Base-by-base conservation (phyloP, 2,797 vertebrate species). In the Luscinia megarhynchos region DNA sequence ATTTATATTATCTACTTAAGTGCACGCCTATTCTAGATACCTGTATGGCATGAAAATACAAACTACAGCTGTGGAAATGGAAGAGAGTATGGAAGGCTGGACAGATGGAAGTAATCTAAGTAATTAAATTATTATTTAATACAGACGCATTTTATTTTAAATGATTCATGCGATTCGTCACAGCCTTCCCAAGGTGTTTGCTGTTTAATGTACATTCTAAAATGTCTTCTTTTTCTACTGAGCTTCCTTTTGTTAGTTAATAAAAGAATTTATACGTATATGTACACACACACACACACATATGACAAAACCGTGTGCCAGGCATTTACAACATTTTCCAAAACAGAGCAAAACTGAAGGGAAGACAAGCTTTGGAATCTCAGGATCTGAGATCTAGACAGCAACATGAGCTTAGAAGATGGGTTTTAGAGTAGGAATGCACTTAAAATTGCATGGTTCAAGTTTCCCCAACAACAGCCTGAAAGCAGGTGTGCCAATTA, bases 401-500 rank as follows among this genome's bases (percentile, higher is more conserved):
- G 48, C 21, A 88, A 70, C 24, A 81, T 20, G 79, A 84, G 40
- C 54, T 88, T 46, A 67, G n/a, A 29, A 79, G 61, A 74, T 45
- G 29, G 23, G 50, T 48, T 86, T 78, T n/a, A 32, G 62, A 75
- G 48, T 40, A 63, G 51, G 50, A 76, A 54, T 48, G 81, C 62
- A n/a, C 59, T 73, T 63, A 46, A 86, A 82, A 90, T 66, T 5
- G 0, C 27, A 0, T 34, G 6, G 32, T 51, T 27, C 45, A 66
- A 89, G 80, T 89, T 95, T 76, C 74, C 62, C 59, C 87, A 89
- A 95, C 80, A 91, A 59, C n/a, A 89, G 61, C 38, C 87, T 94
- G 87, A 74, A 96, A 93, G 85, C 93, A 91, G 95, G 69, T 95
- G 90, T 91, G 80, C 79, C 94, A 91, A 63, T 96, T 69, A 91